phyloP scores from a whole-genome alignment of 2,113 vertebrate genomes.

The Laticauda colubrina region DNA sequence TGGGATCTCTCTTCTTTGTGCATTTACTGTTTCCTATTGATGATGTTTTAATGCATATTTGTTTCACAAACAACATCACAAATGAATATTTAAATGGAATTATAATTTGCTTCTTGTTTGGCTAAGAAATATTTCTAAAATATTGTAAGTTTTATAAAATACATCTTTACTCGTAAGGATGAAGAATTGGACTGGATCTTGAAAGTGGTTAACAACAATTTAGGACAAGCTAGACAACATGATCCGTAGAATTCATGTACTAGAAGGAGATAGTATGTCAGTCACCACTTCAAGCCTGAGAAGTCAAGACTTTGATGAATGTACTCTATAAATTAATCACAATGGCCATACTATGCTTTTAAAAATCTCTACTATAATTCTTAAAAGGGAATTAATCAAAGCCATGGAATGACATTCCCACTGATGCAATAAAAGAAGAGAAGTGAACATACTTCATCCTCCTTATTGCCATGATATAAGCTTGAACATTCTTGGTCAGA shows the following conservation, averaged over 20 bases:
- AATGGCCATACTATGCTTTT: not conserved
- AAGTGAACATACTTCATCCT: not conserved
- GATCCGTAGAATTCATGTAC: not conserved
- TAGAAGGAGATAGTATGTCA: not conserved
- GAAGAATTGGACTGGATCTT: not conserved
- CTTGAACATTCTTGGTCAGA: not conserved
- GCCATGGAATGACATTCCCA: not conserved
- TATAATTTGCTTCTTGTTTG: not conserved
- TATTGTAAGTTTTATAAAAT: conserved; percentile 34
- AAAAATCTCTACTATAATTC: not conserved
- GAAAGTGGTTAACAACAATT: conserved; percentile 11
- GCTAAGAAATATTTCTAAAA: conserved; percentile 33
- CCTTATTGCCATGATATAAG: not conserved
- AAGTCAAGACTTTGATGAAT: not conserved
- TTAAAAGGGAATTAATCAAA: not conserved
- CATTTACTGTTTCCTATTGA: not conserved
- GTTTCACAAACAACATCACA: conserved; percentile 10
- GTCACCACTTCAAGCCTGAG: not conserved
- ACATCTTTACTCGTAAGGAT: not conserved
- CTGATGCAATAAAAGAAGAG: not conserved
- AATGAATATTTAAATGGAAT: conserved; percentile 41
- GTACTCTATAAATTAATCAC: not conserved
- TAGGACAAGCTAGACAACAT: not conserved
- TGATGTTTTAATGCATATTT: not conserved
- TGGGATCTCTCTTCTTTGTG: not conserved